Conservation (phyloP, 2,797 vertebrate genomes). For the Muscicapa striata region DNA sequence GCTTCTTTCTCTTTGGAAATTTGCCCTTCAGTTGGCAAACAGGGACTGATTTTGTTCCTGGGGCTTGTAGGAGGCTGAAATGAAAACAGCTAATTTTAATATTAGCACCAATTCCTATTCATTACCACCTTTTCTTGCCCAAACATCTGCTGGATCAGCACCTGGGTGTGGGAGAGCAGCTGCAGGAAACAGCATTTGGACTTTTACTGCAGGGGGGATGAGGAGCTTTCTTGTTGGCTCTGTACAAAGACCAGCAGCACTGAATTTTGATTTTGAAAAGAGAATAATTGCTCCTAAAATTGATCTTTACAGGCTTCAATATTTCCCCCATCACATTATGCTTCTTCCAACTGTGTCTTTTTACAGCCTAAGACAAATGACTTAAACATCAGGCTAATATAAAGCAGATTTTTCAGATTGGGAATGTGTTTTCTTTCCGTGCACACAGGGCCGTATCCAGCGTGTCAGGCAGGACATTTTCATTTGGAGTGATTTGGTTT, state of each 20-base stretch:
- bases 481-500: not conserved
- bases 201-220: not conserved
- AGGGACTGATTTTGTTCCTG: not conserved
- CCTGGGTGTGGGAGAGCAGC: not conserved
- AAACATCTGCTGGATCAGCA: conserved; percentile 13
- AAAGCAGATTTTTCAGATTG: not conserved
- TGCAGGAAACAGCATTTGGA: not conserved
- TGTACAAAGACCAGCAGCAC: not conserved
- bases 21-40: not conserved
- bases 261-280: not conserved
- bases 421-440: not conserved
- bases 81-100: conserved; percentile 23
- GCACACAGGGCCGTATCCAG: not conserved
- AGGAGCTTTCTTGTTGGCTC: not conserved
- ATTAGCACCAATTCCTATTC: conserved; percentile 8
- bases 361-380: not conserved
- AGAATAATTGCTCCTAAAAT: conserved; percentile 4
- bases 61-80: not conserved
- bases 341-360: not conserved
- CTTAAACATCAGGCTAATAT: not conserved
- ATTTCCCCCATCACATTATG: not conserved
- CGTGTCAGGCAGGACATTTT: not conserved
- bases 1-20: not conserved
- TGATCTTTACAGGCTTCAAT: not conserved
- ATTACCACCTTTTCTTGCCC: conserved; percentile 8